A percentile compares a stretch with the other conserved stretches of the same genome.
phyloP scores from a whole-genome alignment of 30 jellyfish, hydroid and myxozoan genomes.

The Cassiopea xamachana region DNA sequence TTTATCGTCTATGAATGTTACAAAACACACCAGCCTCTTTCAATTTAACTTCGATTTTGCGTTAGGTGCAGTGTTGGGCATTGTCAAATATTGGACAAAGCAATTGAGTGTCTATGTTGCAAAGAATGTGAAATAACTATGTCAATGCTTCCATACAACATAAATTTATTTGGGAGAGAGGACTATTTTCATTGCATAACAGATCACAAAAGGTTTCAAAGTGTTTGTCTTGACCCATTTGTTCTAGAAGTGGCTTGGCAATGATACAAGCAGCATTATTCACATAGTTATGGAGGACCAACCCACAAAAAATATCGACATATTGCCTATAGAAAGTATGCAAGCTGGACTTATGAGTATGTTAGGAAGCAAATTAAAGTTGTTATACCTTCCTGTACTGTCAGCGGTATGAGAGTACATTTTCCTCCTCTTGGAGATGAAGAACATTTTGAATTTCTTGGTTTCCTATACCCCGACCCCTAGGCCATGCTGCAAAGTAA shows the following conservation, averaged over 20 bases:
- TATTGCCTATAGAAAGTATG: conserved; percentile 28
- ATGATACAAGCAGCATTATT: conserved; percentile 37
- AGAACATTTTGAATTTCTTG: neutral
- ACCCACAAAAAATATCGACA: conserved; percentile 13
- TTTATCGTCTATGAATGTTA: neutral
- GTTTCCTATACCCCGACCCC: conserved; percentile 2
- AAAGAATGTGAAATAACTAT: conserved; percentile 34
- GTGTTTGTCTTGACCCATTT: conserved; percentile 38
- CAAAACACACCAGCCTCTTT: neutral
- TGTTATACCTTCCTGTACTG: conserved; percentile 49
- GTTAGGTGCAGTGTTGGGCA: conserved; percentile 44
- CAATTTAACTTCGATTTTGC: conserved; percentile 11
- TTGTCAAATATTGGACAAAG: conserved; percentile 32
- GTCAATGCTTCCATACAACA: conserved; percentile 43
- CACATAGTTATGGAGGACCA: conserved; percentile 22
- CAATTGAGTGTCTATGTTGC: conserved; percentile 35
- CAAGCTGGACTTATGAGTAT: conserved; percentile 23
- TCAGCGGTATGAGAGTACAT: conserved; percentile 38
- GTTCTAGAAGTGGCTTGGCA: conserved; percentile 47
- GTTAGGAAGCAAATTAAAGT: conserved; percentile 25
- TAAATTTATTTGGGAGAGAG: conserved; percentile 37
- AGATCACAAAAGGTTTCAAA: conserved; percentile 25
- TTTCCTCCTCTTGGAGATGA: conserved; percentile 40
- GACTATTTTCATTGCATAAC: conserved; percentile 32
- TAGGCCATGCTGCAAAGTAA: conserved; percentile 5